phyloP scores from a whole-genome alignment of 2,888 invertebrate genomes.

The Phengaris alcon region DNA sequence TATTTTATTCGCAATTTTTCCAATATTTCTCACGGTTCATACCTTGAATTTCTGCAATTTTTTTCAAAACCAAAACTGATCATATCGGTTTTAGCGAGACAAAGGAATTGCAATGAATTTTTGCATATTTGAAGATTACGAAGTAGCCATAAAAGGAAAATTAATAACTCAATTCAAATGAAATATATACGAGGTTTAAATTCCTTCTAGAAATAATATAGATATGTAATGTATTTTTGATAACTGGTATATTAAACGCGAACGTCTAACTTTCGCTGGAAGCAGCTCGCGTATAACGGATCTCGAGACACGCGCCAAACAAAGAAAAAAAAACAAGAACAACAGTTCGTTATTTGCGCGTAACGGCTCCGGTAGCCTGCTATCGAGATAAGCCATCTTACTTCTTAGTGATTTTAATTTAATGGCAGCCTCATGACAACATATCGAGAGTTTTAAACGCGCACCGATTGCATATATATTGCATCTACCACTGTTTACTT shows the following conservation, averaged over 20 bases:
- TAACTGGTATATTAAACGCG: constrained; percentile 54
- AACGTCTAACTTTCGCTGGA: constrained; percentile 74
- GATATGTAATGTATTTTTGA: constrained; percentile 40
- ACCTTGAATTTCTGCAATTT: too few relatives aligned
- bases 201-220: background rate
- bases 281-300: constrained; percentile 64
- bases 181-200: background rate
- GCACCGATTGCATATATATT: background rate
- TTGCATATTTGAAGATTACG: too few relatives aligned
- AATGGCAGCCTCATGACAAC: constrained; percentile 59
- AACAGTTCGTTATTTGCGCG: constrained; percentile 69
- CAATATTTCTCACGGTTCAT: too few relatives aligned
- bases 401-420: constrained; percentile 56
- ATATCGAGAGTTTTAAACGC: constrained; percentile 37
- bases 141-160: too few relatives aligned
- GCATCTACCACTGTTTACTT: background rate
- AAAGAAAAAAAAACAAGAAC: constrained; percentile 57
- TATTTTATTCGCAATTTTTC: too few relatives aligned
- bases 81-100: too few relatives aligned
- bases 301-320: constrained; percentile 74
- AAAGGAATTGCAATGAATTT: too few relatives aligned
- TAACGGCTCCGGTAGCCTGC: constrained; percentile 72
- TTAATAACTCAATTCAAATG: background rate
- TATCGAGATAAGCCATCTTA: constrained; percentile 53
- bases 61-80: too few relatives aligned